Percentiles rank a stretch among this genome's conserved stretches.
Evolutionary conservation across 2,888 invertebrate species (phyloP).

Genomic region (Sinelater perroti): DNA sequence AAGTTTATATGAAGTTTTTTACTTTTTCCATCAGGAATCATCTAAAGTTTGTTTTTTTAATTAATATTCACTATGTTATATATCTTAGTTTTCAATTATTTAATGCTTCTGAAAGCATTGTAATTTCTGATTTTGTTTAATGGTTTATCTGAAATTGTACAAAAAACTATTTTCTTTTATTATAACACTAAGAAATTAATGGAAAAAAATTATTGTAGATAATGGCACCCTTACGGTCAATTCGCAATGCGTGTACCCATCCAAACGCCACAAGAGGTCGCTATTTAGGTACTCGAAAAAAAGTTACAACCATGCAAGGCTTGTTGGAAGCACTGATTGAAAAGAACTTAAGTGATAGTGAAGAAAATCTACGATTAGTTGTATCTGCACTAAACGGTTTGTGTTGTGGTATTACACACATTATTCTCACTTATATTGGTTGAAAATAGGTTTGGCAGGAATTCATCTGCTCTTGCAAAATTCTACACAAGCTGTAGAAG

Average conservation of each 20-base stretch:
- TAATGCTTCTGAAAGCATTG: too few species aligned
- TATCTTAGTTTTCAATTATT: too few species aligned
- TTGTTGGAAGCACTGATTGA: slow-evolving; percentile 71
- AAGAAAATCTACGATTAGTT: slow-evolving; percentile 69
- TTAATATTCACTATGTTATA: too few species aligned
- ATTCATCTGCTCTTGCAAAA: slow-evolving; percentile 66
- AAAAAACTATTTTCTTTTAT: not conserved
- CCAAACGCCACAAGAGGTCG: slow-evolving; percentile 69
- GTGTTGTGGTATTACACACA: too few species aligned
- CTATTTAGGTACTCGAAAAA: slow-evolving; percentile 64
- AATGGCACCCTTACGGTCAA: slow-evolving; percentile 69
- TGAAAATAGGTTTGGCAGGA: slow-evolving; percentile 67
- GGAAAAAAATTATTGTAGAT: slow-evolving; percentile 56
- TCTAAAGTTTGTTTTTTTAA: too few species aligned
- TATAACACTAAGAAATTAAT: slow-evolving; percentile 27
- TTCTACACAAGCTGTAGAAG: slow-evolving; percentile 65
- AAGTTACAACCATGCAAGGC: slow-evolving; percentile 70
- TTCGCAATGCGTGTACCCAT: slow-evolving; percentile 77
- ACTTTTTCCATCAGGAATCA: too few species aligned
- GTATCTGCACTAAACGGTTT: slow-evolving; percentile 73
- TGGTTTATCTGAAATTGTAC: too few species aligned
- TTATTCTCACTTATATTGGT: too few species aligned
- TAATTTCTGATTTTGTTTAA: too few species aligned
- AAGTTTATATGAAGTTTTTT: too few species aligned
- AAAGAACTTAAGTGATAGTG: slow-evolving; percentile 68